Base-by-base conservation (phyloP, 2,113 vertebrate genomes). In the Mustela lutreola region DNA sequence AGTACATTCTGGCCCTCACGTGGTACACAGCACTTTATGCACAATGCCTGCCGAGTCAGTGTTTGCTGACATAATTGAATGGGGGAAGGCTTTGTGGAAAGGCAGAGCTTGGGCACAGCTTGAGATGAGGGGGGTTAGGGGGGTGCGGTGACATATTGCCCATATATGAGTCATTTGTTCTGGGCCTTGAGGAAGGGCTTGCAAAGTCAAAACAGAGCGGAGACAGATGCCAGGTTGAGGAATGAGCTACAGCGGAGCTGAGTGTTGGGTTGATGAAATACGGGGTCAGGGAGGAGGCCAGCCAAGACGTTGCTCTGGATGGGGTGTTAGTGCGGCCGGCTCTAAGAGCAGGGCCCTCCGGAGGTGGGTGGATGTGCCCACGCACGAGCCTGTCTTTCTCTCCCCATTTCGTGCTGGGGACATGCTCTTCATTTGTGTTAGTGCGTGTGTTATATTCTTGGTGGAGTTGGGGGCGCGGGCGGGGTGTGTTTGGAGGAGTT, bases 21-120 rank as follows among this genome's bases (percentile, higher is more conserved):
- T 0, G 11, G 33, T 4, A 45, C 33, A 0, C 3, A 1, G 62
- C 19, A 18, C 39, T 18, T 28, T 16, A 58, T 21, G 5, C 42
- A 3, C 0, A 5, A 33, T 1, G 0, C 1, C 0, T 8, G 58
- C 50, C 7, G 6, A 10, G 4, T 0, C 7, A 63, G 58, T 53
- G 1, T 8, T 18, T n/a, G 56, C 45, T 19, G 78, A 60, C 5
- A 1, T 63, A 6, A 31, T 0, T 1, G 53, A 12, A 16, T 3
- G 0, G 58, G 7, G 33, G 53, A 28, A 63, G 19, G 16, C 70
- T 10, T 42, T 9, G 19, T 28, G 1, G 48, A 42, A 67, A 91
- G 71, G 78, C 31, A 7, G 31, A n/a, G 11, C 60, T 12, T 0
- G 50, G 28, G 18, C 26, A 73, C 65, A n/a, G 60, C 82, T 91